Evolutionary conservation across 2,797 vertebrate genomes (phyloP).

Genomic region (Kryptopterus vitreolus): DNA sequence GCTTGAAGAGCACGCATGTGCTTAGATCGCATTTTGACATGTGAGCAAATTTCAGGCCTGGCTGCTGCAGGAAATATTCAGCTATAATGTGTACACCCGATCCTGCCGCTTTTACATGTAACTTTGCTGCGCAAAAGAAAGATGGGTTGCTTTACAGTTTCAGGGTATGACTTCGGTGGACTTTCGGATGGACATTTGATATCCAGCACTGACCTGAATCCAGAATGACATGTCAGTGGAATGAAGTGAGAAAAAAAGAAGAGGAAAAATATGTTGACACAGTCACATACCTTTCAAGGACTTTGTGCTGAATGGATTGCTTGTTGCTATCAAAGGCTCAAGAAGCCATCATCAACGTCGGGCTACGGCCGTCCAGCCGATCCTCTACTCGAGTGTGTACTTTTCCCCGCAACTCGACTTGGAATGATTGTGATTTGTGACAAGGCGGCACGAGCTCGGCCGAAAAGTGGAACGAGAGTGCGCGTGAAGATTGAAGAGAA

Average conservation of each 20-base stretch:
- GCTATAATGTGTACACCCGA: constrained; percentile 43
- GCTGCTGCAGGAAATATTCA: constrained; percentile 29
- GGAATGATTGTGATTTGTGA: constrained; percentile 40
- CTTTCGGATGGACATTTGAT: not conserved
- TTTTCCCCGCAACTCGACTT: constrained; percentile 26
- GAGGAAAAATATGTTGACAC: not conserved
- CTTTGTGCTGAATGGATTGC: constrained; percentile 23
- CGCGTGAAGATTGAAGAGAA: constrained; percentile 30
- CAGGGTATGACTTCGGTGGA: not conserved
- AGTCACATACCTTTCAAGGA: constrained; percentile 15
- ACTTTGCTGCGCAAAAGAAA: constrained; percentile 34
- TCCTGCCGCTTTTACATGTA: constrained; percentile 39
- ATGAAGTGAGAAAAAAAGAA: constrained; percentile 25
- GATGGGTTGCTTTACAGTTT: constrained; percentile 11
- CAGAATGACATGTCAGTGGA: not conserved
- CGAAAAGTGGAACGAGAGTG: constrained; percentile 19
- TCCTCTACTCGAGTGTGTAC: constrained; percentile 19
- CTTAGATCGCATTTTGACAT: constrained; percentile 32
- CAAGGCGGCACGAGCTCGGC: constrained; percentile 22
- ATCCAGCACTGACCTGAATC: constrained; percentile 32
- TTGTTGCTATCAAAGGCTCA: constrained; percentile 29
- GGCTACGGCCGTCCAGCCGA: constrained; percentile 10
- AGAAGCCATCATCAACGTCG: constrained; percentile 1
- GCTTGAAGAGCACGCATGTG: constrained; percentile 5
- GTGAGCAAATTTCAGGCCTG: constrained; percentile 43